Conservation (phyloP, 2,113 vertebrate species). For the Hippopotamus amphibius region DNA sequence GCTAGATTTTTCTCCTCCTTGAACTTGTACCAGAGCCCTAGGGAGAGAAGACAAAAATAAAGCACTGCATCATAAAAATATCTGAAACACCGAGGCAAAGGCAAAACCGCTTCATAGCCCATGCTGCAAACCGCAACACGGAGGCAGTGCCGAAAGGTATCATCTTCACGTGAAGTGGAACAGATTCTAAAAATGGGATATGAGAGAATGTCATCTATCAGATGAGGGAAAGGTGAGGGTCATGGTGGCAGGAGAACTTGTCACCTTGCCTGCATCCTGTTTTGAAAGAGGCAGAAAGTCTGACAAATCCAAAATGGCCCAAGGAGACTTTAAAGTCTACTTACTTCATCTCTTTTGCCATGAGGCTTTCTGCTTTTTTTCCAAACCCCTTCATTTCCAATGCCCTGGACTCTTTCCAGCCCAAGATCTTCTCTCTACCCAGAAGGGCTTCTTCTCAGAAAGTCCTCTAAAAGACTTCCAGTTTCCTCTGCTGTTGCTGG, state of each 20-base stretch:
- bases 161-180: not conserved
- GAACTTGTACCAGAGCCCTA: not conserved
- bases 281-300: not conserved
- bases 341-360: not conserved
- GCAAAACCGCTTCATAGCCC: not conserved
- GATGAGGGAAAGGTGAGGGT: not conserved
- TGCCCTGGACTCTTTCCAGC: not conserved
- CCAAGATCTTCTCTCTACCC: not conserved
- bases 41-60: not conserved
- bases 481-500: not conserved
- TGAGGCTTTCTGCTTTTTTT: not conserved
- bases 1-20: not conserved
- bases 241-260: not conserved
- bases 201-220: not conserved
- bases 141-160: not conserved
- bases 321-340: not conserved
- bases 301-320: not conserved
- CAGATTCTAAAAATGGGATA: not conserved
- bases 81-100: not conserved
- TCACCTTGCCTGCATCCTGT: not conserved
- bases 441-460: not conserved
- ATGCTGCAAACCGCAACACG: not conserved
- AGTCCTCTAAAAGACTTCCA: not conserved
- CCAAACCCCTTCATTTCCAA: not conserved
- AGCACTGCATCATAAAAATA: not conserved